Conservation (phyloP, 2,113 vertebrate species). For the Osmerus eperlanus region DNA sequence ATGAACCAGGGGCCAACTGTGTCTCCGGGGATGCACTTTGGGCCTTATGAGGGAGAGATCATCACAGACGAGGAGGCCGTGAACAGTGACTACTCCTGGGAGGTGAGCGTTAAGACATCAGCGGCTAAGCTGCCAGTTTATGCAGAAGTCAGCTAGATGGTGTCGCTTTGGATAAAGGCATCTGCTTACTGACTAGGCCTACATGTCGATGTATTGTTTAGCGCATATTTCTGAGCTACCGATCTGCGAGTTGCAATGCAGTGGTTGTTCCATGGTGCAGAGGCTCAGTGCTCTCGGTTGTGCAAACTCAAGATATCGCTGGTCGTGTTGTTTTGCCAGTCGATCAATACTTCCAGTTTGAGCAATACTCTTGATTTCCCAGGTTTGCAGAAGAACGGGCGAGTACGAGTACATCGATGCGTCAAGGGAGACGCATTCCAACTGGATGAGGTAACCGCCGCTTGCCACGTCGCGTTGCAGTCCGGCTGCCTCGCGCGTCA, state of each 20-base stretch:
- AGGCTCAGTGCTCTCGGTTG: not conserved
- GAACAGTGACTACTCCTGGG: slow-evolving; percentile 79
- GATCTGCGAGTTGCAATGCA: not conserved
- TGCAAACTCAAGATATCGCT: not conserved
- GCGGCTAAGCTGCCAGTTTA: too few species aligned
- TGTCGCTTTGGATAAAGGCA: not conserved
- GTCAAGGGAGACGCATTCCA: slow-evolving; percentile 69
- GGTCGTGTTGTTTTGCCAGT: not conserved
- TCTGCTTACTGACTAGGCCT: not conserved
- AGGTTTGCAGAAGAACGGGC: slow-evolving; percentile 73
- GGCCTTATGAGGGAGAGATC: slow-evolving; percentile 75
- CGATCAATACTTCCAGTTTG: not conserved
- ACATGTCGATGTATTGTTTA: too few species aligned
- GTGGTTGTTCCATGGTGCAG: not conserved
- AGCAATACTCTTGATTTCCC: not conserved
- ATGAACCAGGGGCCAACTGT: slow-evolving; percentile 72
- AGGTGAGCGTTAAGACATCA: slow-evolving; percentile 63
- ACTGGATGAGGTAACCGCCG: slow-evolving; percentile 81
- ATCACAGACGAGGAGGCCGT: slow-evolving; percentile 68
- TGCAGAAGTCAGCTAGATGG: not conserved
- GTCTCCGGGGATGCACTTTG: slow-evolving; percentile 78
- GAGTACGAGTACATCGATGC: slow-evolving; percentile 76
- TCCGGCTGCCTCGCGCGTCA: not conserved
- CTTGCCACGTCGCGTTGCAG: not conserved
- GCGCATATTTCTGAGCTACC: not conserved